phyloP scores from a whole-genome alignment of 2,113 vertebrate genomes.

The Fulmarus glacialis region DNA sequence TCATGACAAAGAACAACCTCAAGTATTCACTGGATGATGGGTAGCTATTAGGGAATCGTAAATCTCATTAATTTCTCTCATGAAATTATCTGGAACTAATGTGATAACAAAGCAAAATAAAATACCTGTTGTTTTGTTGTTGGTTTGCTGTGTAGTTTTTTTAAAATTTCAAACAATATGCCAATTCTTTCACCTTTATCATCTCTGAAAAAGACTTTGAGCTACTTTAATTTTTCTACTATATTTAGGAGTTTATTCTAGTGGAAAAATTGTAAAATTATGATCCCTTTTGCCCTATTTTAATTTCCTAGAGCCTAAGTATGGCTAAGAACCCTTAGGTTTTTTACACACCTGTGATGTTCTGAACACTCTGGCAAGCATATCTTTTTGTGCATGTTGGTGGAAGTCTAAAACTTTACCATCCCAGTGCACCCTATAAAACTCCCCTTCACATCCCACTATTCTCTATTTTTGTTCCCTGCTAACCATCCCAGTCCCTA shows the following conservation, averaged over 20 bases:
- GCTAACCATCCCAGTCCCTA: not conserved
- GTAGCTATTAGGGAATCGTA: not conserved
- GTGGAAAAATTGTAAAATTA: not conserved
- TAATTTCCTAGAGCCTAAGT: not conserved
- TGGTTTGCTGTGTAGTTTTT: not conserved
- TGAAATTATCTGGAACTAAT: not conserved
- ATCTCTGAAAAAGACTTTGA: not conserved
- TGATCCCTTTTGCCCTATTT: not conserved
- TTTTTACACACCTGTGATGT: not conserved
- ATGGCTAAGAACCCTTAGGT: rapidly evolving
- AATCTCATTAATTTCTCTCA: not conserved
- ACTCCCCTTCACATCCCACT: not conserved
- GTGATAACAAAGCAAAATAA: not conserved
- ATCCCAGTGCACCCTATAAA: not conserved
- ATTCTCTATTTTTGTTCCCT: not conserved
- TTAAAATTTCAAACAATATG: not conserved
- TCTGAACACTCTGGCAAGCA: not conserved
- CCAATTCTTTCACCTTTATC: not conserved
- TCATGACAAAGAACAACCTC: not conserved
- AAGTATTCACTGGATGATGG: not conserved
- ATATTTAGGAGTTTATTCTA: not conserved
- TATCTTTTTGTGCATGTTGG: not conserved
- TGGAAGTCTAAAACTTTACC: not conserved
- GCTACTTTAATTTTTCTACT: not conserved
- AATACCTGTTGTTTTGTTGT: not conserved